These are phyloP conservation scores for Coleophora flavipennella DNA, from an alignment of 2,888 invertebrate genomes.

Conservation along the genomic window DNA sequence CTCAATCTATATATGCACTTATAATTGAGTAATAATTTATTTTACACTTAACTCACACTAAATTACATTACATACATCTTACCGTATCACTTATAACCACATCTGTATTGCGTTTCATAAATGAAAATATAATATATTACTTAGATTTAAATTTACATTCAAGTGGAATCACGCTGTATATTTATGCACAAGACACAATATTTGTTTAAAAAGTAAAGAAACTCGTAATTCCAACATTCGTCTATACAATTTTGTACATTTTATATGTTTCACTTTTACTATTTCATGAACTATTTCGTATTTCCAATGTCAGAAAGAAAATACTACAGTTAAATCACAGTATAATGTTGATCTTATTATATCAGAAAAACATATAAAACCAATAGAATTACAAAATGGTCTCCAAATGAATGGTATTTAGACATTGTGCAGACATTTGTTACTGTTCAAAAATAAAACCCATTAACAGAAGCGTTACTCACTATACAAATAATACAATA, in stretches of 20 bases:
- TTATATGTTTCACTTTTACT: no score
- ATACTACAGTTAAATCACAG: no score
- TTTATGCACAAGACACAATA: no score
- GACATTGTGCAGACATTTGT: not conserved
- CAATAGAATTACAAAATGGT: no score
- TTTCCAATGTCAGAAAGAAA: no score
- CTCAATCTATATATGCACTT: constrained; percentile 67
- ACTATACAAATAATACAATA: constrained; percentile 55
- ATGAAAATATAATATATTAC: constrained; percentile 43
- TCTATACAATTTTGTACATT: no score
- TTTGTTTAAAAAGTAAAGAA: no score
- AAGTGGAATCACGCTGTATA: not conserved
- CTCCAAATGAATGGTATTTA: not conserved
- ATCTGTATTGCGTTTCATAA: constrained; percentile 58
- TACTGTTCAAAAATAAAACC: constrained; percentile 3
- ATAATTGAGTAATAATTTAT: constrained; percentile 65
- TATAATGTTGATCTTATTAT: no score
- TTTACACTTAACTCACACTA: constrained; percentile 55
- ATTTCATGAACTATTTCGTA: no score
- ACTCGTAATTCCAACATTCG: no score
- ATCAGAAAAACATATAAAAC: no score
- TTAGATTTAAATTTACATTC: constrained; percentile 16
- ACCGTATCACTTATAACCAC: constrained; percentile 39
- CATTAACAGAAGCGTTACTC: constrained; percentile 29
- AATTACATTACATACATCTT: constrained; percentile 50